A percentile compares a stretch with the other conserved stretches of the same genome.
Evolutionary conservation across 2,113 vertebrate species (phyloP).

Genomic region (Tretioscincus oriximinensis): DNA sequence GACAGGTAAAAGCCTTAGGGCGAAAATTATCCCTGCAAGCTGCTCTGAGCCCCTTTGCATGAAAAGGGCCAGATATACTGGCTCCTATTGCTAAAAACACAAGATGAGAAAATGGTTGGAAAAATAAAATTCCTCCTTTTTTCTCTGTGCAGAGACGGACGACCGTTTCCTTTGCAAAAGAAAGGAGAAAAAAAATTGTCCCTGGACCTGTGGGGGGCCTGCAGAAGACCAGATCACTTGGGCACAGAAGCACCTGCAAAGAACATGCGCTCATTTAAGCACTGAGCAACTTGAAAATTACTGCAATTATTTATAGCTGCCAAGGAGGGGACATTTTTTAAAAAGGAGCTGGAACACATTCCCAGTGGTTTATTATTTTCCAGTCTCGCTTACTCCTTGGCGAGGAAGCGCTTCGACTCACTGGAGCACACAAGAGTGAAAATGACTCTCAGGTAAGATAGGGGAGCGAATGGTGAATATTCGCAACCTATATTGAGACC

Average conservation of each 20-base stretch:
- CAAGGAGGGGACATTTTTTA: not conserved
- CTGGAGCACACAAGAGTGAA: not conserved
- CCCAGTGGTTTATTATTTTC: not conserved
- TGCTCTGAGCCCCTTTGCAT: no score
- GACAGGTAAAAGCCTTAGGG: no score
- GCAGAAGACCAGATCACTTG: not conserved
- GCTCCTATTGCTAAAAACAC: slow-evolving; percentile 17
- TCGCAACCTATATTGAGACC: not conserved
- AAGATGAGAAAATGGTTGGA: slow-evolving; percentile 18
- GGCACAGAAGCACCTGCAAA: slow-evolving; percentile 6
- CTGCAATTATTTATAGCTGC: not conserved
- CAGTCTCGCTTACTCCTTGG: no score
- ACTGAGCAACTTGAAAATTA: not conserved
- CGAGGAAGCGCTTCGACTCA: not conserved
- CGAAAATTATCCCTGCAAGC: no score
- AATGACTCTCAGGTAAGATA: not conserved
- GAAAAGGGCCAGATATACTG: no score
- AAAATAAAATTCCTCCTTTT: not conserved
- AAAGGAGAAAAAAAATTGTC: not conserved
- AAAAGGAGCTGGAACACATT: not conserved
- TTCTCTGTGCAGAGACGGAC: not conserved
- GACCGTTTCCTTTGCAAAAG: not conserved
- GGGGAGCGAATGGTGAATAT: not conserved
- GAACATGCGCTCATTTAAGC: not conserved
- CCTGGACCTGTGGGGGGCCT: not conserved